phyloP scores from a whole-genome alignment of 2,888 invertebrate species.

The Neocrepidodera transversa region DNA sequence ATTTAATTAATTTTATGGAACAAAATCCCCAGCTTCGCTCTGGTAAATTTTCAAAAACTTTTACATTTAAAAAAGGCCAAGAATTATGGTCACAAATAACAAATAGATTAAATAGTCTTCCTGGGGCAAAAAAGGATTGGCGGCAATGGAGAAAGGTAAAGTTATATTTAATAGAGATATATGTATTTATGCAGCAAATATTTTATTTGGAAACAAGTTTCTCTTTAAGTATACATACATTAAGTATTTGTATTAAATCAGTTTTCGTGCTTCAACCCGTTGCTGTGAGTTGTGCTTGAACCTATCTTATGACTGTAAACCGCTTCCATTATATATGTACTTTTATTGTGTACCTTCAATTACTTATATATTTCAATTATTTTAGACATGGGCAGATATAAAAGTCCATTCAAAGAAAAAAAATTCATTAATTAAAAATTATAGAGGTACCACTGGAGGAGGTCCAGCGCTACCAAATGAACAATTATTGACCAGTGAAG shows the following conservation, averaged over 20 bases:
- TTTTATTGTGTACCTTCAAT: no score
- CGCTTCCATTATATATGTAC: no score
- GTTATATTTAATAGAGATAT: no score
- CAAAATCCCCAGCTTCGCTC: background rate
- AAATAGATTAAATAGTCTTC: background rate
- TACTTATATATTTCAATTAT: background rate
- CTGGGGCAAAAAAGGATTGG: no score
- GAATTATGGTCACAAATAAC: background rate
- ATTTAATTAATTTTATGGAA: background rate
- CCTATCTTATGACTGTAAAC: background rate
- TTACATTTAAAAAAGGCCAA: background rate
- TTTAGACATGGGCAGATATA: conserved; percentile 7
- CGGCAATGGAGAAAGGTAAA: conserved; percentile 8
- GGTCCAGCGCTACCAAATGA: background rate
- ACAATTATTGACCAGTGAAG: background rate
- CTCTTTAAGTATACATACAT: no score
- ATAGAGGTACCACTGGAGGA: background rate
- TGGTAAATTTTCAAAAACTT: background rate
- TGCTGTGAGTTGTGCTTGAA: no score
- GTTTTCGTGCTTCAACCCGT: no score
- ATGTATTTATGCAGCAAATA: no score
- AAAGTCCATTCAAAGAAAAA: conserved; percentile 1
- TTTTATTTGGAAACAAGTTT: no score
- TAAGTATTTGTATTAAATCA: no score
- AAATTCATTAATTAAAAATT: background rate